Percentiles rank a stretch among this genome's conserved stretches.
phyloP scores from a whole-genome alignment of 2,113 vertebrate genomes.

The Pan paniscus region DNA sequence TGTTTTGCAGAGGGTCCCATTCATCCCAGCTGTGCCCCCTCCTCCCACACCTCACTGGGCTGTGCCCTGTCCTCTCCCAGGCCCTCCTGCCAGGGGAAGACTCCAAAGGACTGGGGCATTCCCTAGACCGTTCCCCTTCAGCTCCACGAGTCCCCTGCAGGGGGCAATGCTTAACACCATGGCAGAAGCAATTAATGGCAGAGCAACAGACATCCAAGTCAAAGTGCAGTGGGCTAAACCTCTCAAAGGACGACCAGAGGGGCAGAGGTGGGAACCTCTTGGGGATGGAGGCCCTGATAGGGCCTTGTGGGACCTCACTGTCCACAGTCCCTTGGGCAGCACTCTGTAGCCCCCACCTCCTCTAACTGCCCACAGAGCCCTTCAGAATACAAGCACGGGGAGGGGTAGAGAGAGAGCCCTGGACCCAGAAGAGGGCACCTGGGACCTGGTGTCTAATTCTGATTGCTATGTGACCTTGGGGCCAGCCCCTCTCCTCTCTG shows the following conservation, averaged over 20 bases:
- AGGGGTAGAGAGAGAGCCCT: background rate
- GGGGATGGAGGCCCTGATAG: background rate
- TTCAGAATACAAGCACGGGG: background rate
- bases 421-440: background rate
- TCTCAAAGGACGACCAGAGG: background rate
- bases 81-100: background rate
- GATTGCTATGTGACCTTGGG: background rate
- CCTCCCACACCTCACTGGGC: background rate
- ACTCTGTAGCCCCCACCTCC: background rate
- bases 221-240: background rate
- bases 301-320: background rate
- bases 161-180: background rate
- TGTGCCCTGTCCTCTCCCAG: too few species aligned
- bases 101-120: background rate
- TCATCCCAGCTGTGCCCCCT: background rate
- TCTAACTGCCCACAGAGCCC: background rate
- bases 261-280: background rate
- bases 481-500: background rate
- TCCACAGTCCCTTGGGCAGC: background rate
- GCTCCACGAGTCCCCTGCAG: background rate
- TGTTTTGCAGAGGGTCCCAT: background rate
- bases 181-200: too few species aligned
- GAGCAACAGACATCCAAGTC: background rate
- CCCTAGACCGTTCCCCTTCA: fast-evolving
- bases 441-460: background rate